Conservation (phyloP, 2,113 vertebrate genomes). For the Oenanthe melanoleuca region DNA sequence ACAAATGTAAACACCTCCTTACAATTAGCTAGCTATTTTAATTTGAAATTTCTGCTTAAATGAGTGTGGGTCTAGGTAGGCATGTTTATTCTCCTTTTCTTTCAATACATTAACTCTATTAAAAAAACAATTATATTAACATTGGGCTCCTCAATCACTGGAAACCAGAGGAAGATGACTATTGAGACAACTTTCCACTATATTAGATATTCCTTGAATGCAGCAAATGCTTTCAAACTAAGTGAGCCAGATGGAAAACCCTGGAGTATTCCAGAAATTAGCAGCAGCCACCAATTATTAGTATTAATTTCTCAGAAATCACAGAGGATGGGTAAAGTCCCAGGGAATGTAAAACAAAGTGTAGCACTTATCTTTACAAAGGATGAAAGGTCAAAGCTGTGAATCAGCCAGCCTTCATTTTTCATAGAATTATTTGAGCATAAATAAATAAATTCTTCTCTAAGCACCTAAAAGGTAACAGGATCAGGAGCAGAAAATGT, state of each 20-base stretch:
- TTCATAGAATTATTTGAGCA: not conserved
- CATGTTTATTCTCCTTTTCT: not conserved
- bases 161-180: not conserved
- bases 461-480: not conserved
- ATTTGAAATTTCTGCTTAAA: not conserved
- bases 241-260: not conserved
- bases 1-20: not conserved
- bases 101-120: not conserved
- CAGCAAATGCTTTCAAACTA: not conserved
- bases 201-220: not conserved
- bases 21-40: not conserved
- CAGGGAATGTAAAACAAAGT: not conserved
- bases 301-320: not conserved
- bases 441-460: not conserved
- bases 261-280: slow-evolving; percentile 8
- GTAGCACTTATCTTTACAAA: not conserved
- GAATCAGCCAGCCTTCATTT: not conserved
- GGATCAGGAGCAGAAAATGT: not conserved
- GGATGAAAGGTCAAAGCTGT: not conserved
- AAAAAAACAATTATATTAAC: not conserved
- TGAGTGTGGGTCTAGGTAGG: not conserved
- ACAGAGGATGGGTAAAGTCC: not conserved
- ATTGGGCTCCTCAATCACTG: not conserved
- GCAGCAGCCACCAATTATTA: not conserved
- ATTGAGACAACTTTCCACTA: not conserved